phyloP scores from a whole-genome alignment of 2,888 invertebrate species.

The Diarsia dahlii region DNA sequence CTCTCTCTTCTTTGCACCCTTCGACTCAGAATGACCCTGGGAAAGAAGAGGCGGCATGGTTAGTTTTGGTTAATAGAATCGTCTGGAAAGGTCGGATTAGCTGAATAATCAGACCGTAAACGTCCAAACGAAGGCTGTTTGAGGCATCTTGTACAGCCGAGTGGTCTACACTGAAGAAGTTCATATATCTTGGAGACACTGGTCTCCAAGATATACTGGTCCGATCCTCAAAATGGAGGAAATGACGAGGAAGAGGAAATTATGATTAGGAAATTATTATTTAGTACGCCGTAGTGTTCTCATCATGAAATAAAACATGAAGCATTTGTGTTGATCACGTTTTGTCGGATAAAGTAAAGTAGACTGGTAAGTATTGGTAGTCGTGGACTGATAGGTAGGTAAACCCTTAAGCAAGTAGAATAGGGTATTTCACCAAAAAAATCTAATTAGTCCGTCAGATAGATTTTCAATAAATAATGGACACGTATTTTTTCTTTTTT shows the following conservation, averaged over 20 bases:
- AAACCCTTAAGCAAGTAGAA: too few species aligned
- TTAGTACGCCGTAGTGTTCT: not conserved
- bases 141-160: not conserved
- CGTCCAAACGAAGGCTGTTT: not conserved
- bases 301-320: not conserved
- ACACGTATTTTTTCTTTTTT: too few species aligned
- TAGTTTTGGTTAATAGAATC: not conserved
- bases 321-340: not conserved
- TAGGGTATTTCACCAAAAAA: too few species aligned
- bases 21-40: slow-evolving; percentile 92
- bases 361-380: not conserved
- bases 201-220: too few species aligned
- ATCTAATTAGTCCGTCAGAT: too few species aligned
- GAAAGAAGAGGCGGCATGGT: slow-evolving; percentile 25
- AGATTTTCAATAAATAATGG: too few species aligned
- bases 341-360: not conserved
- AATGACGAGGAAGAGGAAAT: not conserved
- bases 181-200: not conserved
- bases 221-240: not conserved
- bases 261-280: not conserved
- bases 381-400: not conserved
- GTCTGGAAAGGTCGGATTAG: not conserved
- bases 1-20: slow-evolving; percentile 90
- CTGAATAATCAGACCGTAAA: not conserved
- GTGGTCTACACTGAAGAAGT: not conserved